phyloP scores from a whole-genome alignment of 2,888 invertebrate species.

The Phortica okadai region DNA sequence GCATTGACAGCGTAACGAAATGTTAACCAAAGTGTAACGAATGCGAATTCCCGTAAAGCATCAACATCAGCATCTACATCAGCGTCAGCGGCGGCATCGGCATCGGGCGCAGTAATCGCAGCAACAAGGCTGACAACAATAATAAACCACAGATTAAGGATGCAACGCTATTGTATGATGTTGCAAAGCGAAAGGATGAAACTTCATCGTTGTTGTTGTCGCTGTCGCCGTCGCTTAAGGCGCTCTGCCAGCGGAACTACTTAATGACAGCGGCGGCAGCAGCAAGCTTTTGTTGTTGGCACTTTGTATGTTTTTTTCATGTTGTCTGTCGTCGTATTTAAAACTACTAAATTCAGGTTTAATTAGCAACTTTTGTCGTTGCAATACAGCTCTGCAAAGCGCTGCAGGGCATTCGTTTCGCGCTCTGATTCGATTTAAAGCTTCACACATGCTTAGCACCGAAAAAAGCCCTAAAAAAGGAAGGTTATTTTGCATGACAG shows the following conservation, averaged over 20 bases:
- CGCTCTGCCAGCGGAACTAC: slow-evolving; percentile 13
- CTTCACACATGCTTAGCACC: neutral
- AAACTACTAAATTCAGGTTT: slow-evolving; percentile 18
- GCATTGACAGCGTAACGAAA: slow-evolving; percentile 69
- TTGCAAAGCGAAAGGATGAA: neutral
- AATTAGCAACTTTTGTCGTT: slow-evolving; percentile 27
- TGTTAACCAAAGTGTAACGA: slow-evolving; percentile 67
- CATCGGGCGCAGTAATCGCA: neutral
- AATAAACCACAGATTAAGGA: slow-evolving; percentile 39
- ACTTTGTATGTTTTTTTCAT: neutral
- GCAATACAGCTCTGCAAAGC: neutral
- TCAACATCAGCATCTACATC: slow-evolving; percentile 16
- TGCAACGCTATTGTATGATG: slow-evolving; percentile 11
- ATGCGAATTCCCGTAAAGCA: slow-evolving; percentile 45
- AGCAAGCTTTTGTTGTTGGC: neutral
- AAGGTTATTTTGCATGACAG: slow-evolving; percentile 14
- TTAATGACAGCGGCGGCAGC: neutral
- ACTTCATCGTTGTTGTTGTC: slow-evolving; percentile 5
- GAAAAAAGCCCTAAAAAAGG: neutral
- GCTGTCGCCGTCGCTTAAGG: slow-evolving; percentile 21
- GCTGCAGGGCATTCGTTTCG: neutral
- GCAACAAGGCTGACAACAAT: slow-evolving; percentile 9
- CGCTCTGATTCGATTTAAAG: no score
- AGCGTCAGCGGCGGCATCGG: neutral
- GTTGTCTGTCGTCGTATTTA: neutral